phyloP scores from a whole-genome alignment of 2,113 vertebrate genomes.

The Sciurus niger region DNA sequence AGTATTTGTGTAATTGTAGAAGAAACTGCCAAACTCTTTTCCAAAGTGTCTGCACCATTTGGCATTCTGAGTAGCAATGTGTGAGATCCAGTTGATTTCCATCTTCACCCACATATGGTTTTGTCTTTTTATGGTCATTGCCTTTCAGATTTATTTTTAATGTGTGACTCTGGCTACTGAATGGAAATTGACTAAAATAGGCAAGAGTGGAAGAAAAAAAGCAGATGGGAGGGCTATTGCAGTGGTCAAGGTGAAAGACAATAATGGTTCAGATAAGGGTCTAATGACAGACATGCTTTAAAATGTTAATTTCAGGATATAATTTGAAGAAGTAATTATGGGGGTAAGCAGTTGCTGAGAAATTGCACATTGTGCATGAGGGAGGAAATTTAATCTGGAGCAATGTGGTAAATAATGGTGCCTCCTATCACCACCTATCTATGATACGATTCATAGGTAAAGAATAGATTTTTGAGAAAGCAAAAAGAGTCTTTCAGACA shows the following conservation, averaged over 20 bases:
- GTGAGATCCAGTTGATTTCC: background rate
- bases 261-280: background rate
- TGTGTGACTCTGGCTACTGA: background rate
- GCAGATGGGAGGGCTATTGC: background rate
- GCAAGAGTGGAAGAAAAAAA: background rate
- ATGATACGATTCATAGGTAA: background rate
- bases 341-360: background rate
- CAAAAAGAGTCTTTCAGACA: background rate
- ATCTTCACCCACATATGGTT: background rate
- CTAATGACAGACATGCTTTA: background rate
- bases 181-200: background rate
- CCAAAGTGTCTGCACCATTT: background rate
- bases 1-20: background rate
- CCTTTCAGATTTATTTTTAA: conserved; percentile 28
- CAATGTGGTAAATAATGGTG: background rate
- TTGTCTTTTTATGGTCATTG: background rate
- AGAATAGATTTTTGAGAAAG: background rate
- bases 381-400: background rate
- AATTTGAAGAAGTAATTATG: background rate
- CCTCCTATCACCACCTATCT: background rate
- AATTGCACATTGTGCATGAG: background rate
- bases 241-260: background rate
- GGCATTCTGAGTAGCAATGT: background rate
- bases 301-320: background rate
- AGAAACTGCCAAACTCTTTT: background rate